phyloP scores from a whole-genome alignment of 2,113 vertebrate genomes.

The Sander lucioperca region DNA sequence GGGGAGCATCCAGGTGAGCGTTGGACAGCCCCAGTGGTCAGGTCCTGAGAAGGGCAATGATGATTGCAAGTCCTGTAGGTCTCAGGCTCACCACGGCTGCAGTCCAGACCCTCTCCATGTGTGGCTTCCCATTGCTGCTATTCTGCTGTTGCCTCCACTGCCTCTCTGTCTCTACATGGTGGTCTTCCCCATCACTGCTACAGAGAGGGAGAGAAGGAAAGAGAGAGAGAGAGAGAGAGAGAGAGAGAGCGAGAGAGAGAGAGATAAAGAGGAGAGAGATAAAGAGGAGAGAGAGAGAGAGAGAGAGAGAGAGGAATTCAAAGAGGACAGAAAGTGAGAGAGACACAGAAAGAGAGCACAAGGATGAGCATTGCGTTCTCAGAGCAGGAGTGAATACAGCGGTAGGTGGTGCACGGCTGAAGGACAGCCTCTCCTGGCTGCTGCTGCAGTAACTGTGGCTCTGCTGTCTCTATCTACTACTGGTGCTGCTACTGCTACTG shows the following conservation, averaged over 20 bases:
- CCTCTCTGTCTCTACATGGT: conserved; percentile 92
- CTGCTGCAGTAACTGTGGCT: conserved; percentile 53
- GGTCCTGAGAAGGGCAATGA: conserved; percentile 76
- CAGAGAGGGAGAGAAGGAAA: conserved; percentile 60
- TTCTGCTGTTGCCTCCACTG: conserved; percentile 81
- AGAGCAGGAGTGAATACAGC: conserved; percentile 69
- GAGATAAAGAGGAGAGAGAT: conserved; percentile 3
- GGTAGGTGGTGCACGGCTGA: conserved; percentile 63
- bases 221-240: conserved; percentile 52
- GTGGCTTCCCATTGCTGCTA: conserved; percentile 90
- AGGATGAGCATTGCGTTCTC: conserved; percentile 63
- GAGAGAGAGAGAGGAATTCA: conserved; percentile 43
- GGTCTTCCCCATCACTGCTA: conserved; percentile 90
- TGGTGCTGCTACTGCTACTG: conserved; percentile 44
- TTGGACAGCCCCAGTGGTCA: conserved; percentile 79
- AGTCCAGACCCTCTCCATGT: conserved; percentile 93
- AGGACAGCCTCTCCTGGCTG: conserved; percentile 67
- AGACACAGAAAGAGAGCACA: conserved; percentile 62
- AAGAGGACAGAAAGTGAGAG: conserved; percentile 57
- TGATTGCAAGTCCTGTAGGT: conserved; percentile 67
- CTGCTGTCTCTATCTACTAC: conserved; percentile 63
- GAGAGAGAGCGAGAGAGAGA: conserved; percentile 28
- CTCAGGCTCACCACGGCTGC: conserved; percentile 92
- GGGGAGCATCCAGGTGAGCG: conserved; percentile 80
- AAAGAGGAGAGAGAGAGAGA: conserved; percentile 51